Base-by-base conservation (phyloP, 2,888 invertebrate genomes). In the Aspidapion aeneum region DNA sequence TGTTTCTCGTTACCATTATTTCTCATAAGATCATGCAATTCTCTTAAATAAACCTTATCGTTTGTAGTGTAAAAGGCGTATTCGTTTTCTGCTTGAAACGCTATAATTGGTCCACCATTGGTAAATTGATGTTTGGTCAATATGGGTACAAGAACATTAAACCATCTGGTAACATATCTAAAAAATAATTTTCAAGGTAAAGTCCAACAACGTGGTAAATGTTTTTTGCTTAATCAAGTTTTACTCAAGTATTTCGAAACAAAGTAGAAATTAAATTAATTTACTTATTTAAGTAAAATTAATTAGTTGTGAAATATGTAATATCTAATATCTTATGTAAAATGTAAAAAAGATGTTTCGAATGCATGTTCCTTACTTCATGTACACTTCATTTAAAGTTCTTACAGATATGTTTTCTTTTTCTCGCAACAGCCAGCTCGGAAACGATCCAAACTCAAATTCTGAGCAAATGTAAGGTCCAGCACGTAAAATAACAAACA, bases 391-490 rank as follows among this genome's bases (percentile, higher is more conserved):
- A 58, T 78, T 74, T 48, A 67, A 73, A 16, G 76, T 75, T 64
- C 78, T 66, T 1, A 75, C 66, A 69, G 79, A 78, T 77, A 85
- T 82, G 91, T 1, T 85, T 16, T 78, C 77, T 51, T 69, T 64
- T 81, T 51, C 80, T 21, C 63, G 59, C 12, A 75, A 58, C 12
- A 75, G 58, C 73, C 74, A 75, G 65, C 71, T 70, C 0, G 78
- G 78, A 22, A 79, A 64, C 1, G 79, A 79, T 22, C 80, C 80
- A 63, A 76, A 79, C 63, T 96, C 95, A 79, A 94, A 87, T 81
- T 97, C 96, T 16, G 91, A 94, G 77, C 94, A 94, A 70, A 96
- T 95, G 73, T 94, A 96, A 0, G 96, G 96, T 0, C 96, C 96
- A 0, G 93, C 89, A 19, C 96, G 82, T 1, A 96, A 79, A 57